Percentiles rank a stretch among this genome's conserved stretches.
These are phyloP conservation scores for Sympetrum striolatum DNA, from an alignment of 2,888 invertebrate species.

Conservation along the genomic window DNA sequence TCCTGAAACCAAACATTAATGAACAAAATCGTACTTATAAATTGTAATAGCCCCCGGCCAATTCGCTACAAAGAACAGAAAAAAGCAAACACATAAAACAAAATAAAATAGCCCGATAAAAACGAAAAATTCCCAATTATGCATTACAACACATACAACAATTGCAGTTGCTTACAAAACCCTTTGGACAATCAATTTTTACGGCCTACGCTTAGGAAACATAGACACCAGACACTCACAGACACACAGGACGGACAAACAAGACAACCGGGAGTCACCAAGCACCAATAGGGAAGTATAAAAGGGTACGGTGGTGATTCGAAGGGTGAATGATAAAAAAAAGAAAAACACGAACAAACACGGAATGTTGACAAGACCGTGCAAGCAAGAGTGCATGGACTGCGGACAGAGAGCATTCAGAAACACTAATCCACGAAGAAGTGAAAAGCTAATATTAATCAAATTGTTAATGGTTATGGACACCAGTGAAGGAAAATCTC, in stretches of 20 bases:
- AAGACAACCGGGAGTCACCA: conserved; percentile 37
- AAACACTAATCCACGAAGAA: conserved; percentile 33
- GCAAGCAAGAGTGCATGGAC: conserved; percentile 39
- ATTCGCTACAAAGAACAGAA: too few relatives aligned
- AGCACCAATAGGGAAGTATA: conserved; percentile 28
- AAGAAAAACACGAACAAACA: conserved; percentile 30
- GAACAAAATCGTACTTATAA: too few relatives aligned
- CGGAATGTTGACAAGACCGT: conserved; percentile 27
- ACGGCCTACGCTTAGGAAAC: not conserved
- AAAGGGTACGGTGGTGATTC: not conserved
- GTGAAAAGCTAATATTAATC: conserved; percentile 40
- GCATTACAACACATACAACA: too few relatives aligned
- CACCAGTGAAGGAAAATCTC: not conserved
- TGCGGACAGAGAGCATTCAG: conserved; percentile 23
- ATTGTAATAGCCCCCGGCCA: too few relatives aligned
- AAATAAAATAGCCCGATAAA: too few relatives aligned
- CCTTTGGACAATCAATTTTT: not conserved
- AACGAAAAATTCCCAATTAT: too few relatives aligned
- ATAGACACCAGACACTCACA: conserved; percentile 17
- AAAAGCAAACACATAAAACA: too few relatives aligned
- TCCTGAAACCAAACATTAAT: too few relatives aligned
- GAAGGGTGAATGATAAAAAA: not conserved
- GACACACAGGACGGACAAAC: conserved; percentile 38
- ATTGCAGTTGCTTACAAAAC: too few relatives aligned
- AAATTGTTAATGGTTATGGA: conserved; percentile 33